Conservation (phyloP, 2,113 vertebrate species). For the Chrysochloris asiatica region DNA sequence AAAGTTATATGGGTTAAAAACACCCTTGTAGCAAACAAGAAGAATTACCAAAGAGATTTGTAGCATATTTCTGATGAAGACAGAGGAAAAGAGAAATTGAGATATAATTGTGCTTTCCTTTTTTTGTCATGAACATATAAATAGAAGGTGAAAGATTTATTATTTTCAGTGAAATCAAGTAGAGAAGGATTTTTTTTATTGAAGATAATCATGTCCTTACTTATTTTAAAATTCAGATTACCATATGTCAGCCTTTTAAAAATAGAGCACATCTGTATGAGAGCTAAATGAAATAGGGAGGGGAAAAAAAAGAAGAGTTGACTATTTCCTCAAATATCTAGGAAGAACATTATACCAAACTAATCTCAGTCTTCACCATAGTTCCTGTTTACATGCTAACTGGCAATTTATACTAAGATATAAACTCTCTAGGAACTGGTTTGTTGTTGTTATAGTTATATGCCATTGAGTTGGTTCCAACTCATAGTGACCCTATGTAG, state of each 20-base stretch:
- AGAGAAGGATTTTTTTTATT: background rate
- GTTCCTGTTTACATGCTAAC: background rate
- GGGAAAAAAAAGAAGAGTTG: background rate
- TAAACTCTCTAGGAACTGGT: background rate
- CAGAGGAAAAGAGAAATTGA: background rate
- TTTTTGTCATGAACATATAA: background rate
- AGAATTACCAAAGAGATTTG: background rate
- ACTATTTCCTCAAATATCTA: background rate
- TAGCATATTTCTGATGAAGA: background rate
- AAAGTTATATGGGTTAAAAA: conserved; percentile 19
- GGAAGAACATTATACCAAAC: background rate
- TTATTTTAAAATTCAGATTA: conserved; percentile 18
- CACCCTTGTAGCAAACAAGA: background rate
- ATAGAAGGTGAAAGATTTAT: conserved; percentile 1
- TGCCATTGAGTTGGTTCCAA: too few relatives aligned
- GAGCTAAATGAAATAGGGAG: background rate
- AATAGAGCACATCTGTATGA: background rate
- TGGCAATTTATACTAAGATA: background rate
- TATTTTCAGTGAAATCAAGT: conserved; percentile 34
- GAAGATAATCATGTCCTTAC: conserved; percentile 9
- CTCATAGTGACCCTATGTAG: too few relatives aligned
- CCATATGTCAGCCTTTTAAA: background rate
- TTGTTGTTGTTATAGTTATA: too few relatives aligned
- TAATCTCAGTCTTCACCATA: background rate
- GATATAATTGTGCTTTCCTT: background rate